Percentiles rank a stretch among this genome's conserved stretches.
phyloP scores from a whole-genome alignment of 1,140 invertebrate genomes.

The Phenacoccus solenopsis region DNA sequence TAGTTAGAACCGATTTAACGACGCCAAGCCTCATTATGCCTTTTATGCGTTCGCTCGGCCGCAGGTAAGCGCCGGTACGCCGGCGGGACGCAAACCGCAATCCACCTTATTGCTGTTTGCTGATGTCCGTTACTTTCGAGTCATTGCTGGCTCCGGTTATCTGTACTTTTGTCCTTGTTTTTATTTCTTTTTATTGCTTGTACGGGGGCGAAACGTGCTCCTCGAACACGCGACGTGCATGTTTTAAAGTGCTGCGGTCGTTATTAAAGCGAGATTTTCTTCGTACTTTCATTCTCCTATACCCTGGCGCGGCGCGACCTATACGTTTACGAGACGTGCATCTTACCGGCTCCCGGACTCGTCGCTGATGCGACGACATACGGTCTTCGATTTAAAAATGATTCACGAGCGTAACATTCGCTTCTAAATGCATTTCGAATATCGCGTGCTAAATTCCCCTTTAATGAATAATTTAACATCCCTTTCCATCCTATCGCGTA shows the following conservation, averaged over 20 bases:
- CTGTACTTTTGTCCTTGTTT: neutral
- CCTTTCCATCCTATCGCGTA: too few species aligned
- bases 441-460: too few species aligned
- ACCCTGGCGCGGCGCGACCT: too few species aligned
- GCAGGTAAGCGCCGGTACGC: neutral
- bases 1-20: slow-evolving; percentile 14
- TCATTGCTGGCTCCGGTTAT: neutral
- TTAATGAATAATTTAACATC: too few species aligned
- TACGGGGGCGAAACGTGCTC: neutral
- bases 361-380: too few species aligned
- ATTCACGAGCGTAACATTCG: too few species aligned
- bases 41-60: slow-evolving; percentile 6
- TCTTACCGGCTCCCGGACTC: neutral
- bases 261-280: neutral
- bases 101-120: neutral
- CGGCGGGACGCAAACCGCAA: neutral
- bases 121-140: neutral
- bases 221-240: slow-evolving; percentile 12
- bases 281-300: too few species aligned
- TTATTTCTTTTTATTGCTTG: slow-evolving; percentile 15
- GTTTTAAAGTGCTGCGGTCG: neutral
- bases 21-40: slow-evolving; percentile 11
- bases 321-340: neutral
- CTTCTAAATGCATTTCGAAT: too few species aligned
- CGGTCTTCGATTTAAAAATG: too few species aligned